Percentiles rank a stretch among this genome's conserved stretches.
Conservation (phyloP, 64 coral and sea anemone genomes). For the Montipora sp. region DNA sequence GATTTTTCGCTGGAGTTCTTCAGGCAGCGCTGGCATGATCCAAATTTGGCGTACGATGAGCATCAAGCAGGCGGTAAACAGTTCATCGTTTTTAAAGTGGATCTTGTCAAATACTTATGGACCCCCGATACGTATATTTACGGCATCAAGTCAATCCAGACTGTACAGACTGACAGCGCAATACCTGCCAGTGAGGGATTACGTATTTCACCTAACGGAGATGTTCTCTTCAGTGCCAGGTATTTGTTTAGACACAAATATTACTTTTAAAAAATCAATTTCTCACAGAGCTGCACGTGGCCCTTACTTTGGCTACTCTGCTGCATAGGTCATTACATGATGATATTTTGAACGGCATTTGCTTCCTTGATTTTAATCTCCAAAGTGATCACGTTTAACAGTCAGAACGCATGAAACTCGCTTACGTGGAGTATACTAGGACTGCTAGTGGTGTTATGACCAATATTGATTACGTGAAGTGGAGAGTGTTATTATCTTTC, state of each 20-base stretch:
- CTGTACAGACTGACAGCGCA: constrained; percentile 35
- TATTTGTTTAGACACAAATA: neutral
- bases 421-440: too few relatives aligned
- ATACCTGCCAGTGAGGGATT: constrained; percentile 79
- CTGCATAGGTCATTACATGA: too few relatives aligned
- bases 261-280: too few relatives aligned
- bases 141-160: constrained; percentile 64
- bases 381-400: too few relatives aligned
- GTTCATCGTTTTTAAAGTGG: constrained; percentile 68
- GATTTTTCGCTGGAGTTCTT: constrained; percentile 84
- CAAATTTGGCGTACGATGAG: constrained; percentile 36
- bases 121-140: constrained; percentile 84
- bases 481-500: neutral
- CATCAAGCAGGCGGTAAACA: constrained; percentile 34
- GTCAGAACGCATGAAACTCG: too few relatives aligned
- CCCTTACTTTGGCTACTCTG: too few relatives aligned
- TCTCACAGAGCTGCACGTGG: too few relatives aligned
- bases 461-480: too few relatives aligned
- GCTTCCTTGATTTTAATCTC: too few relatives aligned
- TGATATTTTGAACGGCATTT: too few relatives aligned
- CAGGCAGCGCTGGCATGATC: constrained; percentile 80
- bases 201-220: constrained; percentile 74
- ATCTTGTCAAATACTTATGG: constrained; percentile 68
- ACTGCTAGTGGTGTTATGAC: too few relatives aligned
- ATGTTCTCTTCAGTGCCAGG: constrained; percentile 70